Percentiles rank a stretch among this genome's conserved stretches.
These are phyloP conservation scores for Scaptodrosophila lebanonensis DNA, from an alignment of 1,140 invertebrate genomes.

Conservation along the genomic window DNA sequence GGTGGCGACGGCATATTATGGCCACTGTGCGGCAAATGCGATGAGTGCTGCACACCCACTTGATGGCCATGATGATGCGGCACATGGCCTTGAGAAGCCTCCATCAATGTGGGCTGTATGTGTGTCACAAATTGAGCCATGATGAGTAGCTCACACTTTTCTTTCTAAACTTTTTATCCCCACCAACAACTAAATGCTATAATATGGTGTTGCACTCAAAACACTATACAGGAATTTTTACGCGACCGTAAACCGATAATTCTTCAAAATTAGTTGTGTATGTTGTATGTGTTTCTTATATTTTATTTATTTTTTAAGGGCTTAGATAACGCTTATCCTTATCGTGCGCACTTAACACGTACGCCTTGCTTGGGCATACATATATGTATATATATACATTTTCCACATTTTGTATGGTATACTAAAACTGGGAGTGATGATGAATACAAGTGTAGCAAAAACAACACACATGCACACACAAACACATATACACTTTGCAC, in stretches of 20 bases:
- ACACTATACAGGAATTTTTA: too few relatives aligned
- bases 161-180: background rate
- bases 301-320: slow-evolving; percentile 51
- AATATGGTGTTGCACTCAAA: too few relatives aligned
- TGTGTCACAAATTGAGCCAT: slow-evolving; percentile 81
- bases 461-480: slow-evolving; percentile 19
- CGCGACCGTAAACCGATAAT: slow-evolving; percentile 13
- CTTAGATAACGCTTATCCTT: slow-evolving; percentile 10
- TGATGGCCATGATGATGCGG: slow-evolving; percentile 77
- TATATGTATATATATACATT: slow-evolving; percentile 10
- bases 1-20: slow-evolving; percentile 76
- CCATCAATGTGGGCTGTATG: slow-evolving; percentile 79
- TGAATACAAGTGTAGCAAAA: slow-evolving; percentile 29
- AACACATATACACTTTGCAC: slow-evolving; percentile 18
- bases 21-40: slow-evolving; percentile 74
- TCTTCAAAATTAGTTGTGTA: slow-evolving; percentile 11
- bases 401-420: slow-evolving; percentile 37
- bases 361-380: slow-evolving; percentile 20
- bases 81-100: slow-evolving; percentile 79
- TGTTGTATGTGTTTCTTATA: slow-evolving; percentile 20
- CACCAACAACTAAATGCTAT: too few relatives aligned
- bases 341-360: slow-evolving; percentile 32
- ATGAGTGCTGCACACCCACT: slow-evolving; percentile 71
- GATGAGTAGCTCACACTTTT: too few relatives aligned
- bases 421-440: slow-evolving; percentile 33